phyloP scores from a whole-genome alignment of 2,113 vertebrate species.

The Gallinago undulata region DNA sequence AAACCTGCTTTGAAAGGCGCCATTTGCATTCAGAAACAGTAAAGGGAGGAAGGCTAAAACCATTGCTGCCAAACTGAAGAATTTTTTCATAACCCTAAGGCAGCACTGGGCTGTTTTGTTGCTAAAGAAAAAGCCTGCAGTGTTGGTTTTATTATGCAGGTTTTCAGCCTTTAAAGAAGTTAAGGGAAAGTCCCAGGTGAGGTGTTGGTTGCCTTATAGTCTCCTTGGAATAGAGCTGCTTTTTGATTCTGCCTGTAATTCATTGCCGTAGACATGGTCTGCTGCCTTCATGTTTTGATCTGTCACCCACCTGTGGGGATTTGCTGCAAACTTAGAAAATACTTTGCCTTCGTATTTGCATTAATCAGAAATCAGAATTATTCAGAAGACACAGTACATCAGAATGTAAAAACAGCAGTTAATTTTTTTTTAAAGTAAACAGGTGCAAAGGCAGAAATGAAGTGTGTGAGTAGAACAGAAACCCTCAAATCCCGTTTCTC shows the following conservation, averaged over 20 bases:
- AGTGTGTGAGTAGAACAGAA: not conserved
- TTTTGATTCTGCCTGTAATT: not conserved
- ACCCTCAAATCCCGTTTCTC: not conserved
- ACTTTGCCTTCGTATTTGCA: not conserved
- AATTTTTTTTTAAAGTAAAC: not conserved
- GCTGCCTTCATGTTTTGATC: not conserved
- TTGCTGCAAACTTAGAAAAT: not conserved
- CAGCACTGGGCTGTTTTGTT: not conserved
- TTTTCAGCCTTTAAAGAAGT: not conserved
- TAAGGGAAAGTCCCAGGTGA: constrained; percentile 5
- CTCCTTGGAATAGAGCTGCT: not conserved
- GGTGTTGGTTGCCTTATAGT: not conserved
- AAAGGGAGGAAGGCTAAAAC: not conserved
- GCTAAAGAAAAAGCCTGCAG: not conserved
- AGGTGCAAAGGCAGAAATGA: not conserved
- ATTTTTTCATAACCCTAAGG: not conserved
- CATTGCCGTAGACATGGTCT: not conserved
- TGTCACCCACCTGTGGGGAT: not conserved
- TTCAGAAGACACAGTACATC: not conserved
- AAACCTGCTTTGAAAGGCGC: not conserved
- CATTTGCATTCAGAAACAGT: not conserved
- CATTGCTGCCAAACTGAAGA: not conserved
- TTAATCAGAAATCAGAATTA: not conserved
- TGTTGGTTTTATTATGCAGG: not conserved
- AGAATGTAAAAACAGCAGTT: not conserved